A percentile compares a stretch with the other conserved stretches of the same genome.
phyloP scores from a whole-genome alignment of 2,888 invertebrate species.

The Cryptus viduatorius region DNA sequence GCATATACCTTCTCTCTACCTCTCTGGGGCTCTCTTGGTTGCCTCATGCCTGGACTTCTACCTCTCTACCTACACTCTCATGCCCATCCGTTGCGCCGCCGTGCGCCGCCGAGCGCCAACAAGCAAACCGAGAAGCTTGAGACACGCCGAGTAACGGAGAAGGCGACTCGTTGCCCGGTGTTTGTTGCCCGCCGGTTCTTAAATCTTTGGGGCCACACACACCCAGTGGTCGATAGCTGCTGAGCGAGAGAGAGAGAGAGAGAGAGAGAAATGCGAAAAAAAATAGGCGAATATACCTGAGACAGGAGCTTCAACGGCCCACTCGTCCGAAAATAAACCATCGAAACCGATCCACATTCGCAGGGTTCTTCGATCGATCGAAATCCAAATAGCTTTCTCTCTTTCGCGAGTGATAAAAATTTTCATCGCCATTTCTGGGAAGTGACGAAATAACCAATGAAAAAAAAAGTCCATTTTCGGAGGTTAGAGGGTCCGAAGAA shows the following conservation, averaged over 20 bases:
- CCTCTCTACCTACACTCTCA: constrained; percentile 71
- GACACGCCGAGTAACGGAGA: background rate
- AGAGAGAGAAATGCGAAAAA: too few species aligned
- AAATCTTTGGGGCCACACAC: constrained; percentile 68
- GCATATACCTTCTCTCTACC: constrained; percentile 70
- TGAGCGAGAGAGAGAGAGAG: background rate
- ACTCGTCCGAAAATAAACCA: background rate
- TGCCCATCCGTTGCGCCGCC: constrained; percentile 48
- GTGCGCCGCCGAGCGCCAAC: constrained; percentile 27
- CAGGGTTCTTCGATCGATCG: constrained; percentile 38
- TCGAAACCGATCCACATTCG: constrained; percentile 21
- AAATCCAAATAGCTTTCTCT: constrained; percentile 65
- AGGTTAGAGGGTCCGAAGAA: too few species aligned
- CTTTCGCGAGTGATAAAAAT: background rate
- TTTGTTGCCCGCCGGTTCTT: constrained; percentile 73
- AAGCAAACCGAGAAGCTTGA: constrained; percentile 20
- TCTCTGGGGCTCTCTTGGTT: constrained; percentile 6
- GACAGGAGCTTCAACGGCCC: background rate
- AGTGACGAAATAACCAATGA: constrained; percentile 22
- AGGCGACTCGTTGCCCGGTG: too few species aligned
- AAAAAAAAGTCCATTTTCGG: too few species aligned
- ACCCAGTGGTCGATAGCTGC: background rate
- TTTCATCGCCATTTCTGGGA: constrained; percentile 49
- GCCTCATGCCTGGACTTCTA: background rate
- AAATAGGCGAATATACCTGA: constrained; percentile 28